A percentile compares a stretch with the other conserved stretches of the same genome.
Conservation (phyloP, 2,113 vertebrate genomes). For the Varanus salvator region DNA sequence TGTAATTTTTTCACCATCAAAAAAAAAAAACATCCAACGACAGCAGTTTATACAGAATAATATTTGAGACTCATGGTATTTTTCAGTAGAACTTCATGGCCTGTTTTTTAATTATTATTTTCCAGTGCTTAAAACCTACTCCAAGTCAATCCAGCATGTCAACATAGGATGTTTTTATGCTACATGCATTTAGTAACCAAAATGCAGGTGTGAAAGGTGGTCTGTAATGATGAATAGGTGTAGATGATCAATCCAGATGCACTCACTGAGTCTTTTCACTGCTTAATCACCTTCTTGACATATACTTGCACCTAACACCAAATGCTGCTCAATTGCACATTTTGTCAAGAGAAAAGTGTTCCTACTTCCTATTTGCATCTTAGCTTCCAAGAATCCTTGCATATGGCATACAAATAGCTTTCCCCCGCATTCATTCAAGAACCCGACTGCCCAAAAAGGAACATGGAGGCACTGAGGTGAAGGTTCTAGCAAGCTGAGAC, state of each 20-base stretch:
- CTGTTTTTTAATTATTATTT: too few species aligned
- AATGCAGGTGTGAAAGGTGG: neutral
- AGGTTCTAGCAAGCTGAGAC: neutral
- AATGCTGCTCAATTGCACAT: neutral
- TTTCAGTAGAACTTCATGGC: neutral
- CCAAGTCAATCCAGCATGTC: neutral
- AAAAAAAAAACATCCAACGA: neutral
- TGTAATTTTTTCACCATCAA: neutral
- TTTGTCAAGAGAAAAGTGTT: neutral
- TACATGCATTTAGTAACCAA: neutral
- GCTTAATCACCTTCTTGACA: neutral
- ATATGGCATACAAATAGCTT: neutral
- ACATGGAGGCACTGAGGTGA: neutral
- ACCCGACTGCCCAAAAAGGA: neutral
- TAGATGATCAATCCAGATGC: neutral
- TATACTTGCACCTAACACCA: neutral
- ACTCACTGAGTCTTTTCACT: neutral
- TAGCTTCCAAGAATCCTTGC: neutral
- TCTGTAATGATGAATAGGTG: neutral
- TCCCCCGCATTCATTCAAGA: neutral
- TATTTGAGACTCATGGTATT: neutral
- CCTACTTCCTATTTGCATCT: neutral
- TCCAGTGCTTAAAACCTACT: neutral
- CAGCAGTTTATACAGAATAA: neutral
- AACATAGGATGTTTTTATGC: neutral